Evolutionary conservation across 2,797 vertebrate genomes (phyloP).

Genomic region (Rhinophrynus dorsalis): DNA sequence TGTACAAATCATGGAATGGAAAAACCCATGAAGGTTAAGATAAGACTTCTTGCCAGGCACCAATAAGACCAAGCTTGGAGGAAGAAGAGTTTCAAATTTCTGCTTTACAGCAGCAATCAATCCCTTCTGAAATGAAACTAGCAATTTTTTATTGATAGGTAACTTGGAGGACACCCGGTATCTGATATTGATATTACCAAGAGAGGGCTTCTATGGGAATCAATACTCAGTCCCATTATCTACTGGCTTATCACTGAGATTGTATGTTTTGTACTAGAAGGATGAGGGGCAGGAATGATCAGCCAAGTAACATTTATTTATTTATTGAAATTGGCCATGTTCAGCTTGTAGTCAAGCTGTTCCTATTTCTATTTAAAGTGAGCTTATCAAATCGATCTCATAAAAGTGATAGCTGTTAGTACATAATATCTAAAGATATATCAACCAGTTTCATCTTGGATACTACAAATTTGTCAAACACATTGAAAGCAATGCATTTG

Average conservation of each 20-base stretch:
- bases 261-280: not conserved
- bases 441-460: too few relatives aligned
- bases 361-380: too few relatives aligned
- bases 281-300: too few relatives aligned
- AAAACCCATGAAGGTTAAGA: constrained; percentile 39
- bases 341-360: too few relatives aligned
- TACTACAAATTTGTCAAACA: too few relatives aligned
- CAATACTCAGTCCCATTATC: constrained; percentile 13
- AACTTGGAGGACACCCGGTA: constrained; percentile 37
- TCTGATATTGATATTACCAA: constrained; percentile 40
- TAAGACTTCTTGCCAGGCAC: constrained; percentile 19
- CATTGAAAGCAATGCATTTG: too few relatives aligned
- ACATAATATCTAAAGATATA: too few relatives aligned
- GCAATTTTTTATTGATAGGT: constrained; percentile 34
- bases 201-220: constrained; percentile 11
- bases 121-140: constrained; percentile 17
- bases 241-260: constrained; percentile 14
- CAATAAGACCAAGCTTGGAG: constrained; percentile 30
- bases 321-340: too few relatives aligned
- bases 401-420: too few relatives aligned
- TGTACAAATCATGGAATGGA: constrained; percentile 1
- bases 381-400: too few relatives aligned
- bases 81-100: constrained; percentile 40
- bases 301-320: too few relatives aligned
- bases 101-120: constrained; percentile 28